Conservation (phyloP, 1,140 invertebrate species). For the Pseudomyrmex gracilis region DNA sequence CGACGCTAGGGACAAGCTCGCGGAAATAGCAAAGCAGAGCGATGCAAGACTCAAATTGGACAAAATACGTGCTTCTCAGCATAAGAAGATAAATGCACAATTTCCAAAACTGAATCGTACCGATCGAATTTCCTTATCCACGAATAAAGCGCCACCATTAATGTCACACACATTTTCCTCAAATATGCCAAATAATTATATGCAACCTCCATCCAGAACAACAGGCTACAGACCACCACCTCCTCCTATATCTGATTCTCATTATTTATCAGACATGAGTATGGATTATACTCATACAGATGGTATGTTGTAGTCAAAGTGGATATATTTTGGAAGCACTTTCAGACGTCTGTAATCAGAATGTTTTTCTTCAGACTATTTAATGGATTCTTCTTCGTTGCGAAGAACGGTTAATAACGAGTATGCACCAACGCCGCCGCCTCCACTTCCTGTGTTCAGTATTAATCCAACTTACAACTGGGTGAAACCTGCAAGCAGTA, state of each 20-base stretch:
- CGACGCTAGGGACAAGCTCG: conserved; percentile 90
- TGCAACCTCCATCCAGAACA: conserved; percentile 66
- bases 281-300: conserved; percentile 75
- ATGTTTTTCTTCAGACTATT: conserved; percentile 76
- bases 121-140: conserved; percentile 85
- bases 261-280: conserved; percentile 77
- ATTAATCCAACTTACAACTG: conserved; percentile 80
- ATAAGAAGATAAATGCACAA: conserved; percentile 75
- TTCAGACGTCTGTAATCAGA: neutral
- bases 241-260: conserved; percentile 66
- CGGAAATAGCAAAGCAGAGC: conserved; percentile 88
- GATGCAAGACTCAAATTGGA: conserved; percentile 88
- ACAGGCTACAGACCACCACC: conserved; percentile 76
- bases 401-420: conserved; percentile 84
- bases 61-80: conserved; percentile 82
- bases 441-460: conserved; percentile 83
- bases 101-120: conserved; percentile 84
- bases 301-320: conserved; percentile 61
- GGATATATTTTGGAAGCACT: neutral
- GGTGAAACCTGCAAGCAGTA: conserved; percentile 76
- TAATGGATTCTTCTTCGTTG: conserved; percentile 78
- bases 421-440: conserved; percentile 82
- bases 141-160: conserved; percentile 82
- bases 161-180: conserved; percentile 64
- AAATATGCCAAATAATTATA: conserved; percentile 73